Conservation (phyloP, 2,797 vertebrate genomes). For the Pangasius sanitwongsei region DNA sequence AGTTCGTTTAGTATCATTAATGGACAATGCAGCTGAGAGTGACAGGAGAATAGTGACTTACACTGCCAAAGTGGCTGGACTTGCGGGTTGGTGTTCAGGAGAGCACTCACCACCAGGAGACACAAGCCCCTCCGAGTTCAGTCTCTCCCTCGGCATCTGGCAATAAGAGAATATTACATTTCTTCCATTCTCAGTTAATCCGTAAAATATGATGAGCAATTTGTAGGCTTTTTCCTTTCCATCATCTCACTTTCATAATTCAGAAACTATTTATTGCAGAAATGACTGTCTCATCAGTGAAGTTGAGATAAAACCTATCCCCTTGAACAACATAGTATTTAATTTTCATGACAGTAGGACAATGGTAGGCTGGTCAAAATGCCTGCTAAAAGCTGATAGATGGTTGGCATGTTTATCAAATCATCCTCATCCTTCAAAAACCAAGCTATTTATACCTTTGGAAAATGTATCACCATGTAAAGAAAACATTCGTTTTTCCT, state of each 20-base stretch:
- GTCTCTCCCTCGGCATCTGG: constrained; percentile 70
- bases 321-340: neutral
- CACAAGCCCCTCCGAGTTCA: constrained; percentile 75
- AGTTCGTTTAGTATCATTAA: neutral
- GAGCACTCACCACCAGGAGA: constrained; percentile 71
- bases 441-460: too few relatives aligned
- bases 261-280: neutral
- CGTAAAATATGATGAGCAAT: neutral
- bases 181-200: neutral
- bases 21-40: neutral
- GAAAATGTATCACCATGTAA: too few relatives aligned
- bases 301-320: neutral
- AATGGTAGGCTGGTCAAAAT: neutral
- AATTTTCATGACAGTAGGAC: too few relatives aligned
- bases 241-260: neutral
- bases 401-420: neutral
- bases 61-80: constrained; percentile 61
- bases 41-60: constrained; percentile 53
- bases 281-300: neutral
- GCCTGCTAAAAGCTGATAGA: neutral
- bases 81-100: constrained; percentile 69
- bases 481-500: too few relatives aligned
- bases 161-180: too few relatives aligned
- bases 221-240: neutral
- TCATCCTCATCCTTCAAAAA: neutral